These are phyloP conservation scores for Mus spicilegus DNA, from an alignment of 2,113 vertebrate species.

Conservation along the genomic window DNA sequence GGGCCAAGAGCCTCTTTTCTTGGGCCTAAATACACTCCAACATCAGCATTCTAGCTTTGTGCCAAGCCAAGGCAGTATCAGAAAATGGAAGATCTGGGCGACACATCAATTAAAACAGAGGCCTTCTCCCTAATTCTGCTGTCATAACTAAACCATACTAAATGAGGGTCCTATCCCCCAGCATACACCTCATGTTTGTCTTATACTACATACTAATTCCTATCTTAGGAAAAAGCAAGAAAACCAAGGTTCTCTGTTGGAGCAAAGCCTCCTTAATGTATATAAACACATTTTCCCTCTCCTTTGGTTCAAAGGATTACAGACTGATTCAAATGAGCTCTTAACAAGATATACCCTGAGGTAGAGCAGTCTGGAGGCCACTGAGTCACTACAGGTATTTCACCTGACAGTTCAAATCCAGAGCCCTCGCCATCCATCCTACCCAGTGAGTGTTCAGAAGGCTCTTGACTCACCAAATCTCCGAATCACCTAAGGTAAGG, in stretches of 20 bases:
- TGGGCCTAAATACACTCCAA: neutral
- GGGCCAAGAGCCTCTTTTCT: neutral
- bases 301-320: constrained; percentile 26
- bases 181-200: neutral
- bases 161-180: neutral
- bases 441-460: neutral
- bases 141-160: neutral
- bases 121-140: neutral
- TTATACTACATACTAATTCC: constrained; percentile 10
- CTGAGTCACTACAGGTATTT: constrained; percentile 6
- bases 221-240: constrained; percentile 26
- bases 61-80: neutral
- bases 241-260: constrained; percentile 39
- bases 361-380: neutral
- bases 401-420: constrained; percentile 3
- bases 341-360: neutral
- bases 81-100: neutral
- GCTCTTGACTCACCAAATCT: neutral
- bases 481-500: neutral
- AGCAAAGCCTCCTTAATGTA: constrained; percentile 23
- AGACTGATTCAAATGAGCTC: neutral
- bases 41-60: neutral
- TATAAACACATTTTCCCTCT: constrained; percentile 29
- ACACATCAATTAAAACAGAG: neutral
- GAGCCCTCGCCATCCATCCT: neutral